phyloP scores from a whole-genome alignment of 2,113 vertebrate species.

The Heliornis fulica region DNA sequence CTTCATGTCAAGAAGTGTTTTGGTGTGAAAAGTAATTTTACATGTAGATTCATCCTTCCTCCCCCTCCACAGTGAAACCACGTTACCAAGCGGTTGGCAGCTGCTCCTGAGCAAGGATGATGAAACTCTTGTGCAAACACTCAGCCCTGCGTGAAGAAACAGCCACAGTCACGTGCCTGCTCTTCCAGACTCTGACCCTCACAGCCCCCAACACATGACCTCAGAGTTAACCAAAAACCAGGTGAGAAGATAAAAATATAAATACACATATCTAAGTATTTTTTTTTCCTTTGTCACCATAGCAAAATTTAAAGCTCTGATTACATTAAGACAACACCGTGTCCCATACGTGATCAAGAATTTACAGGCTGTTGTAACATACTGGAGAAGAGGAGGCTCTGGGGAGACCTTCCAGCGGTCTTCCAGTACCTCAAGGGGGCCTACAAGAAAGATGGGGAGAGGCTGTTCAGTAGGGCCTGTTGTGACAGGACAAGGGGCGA shows the following conservation, averaged over 20 bases:
- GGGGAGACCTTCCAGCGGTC: too few species aligned
- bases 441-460: too few species aligned
- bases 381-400: too few species aligned
- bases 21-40: background rate
- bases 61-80: background rate
- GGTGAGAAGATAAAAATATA: too few species aligned
- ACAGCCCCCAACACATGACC: background rate
- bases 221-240: background rate
- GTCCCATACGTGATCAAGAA: background rate
- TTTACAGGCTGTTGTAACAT: too few species aligned
- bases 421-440: too few species aligned
- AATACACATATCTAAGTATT: too few species aligned
- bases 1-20: background rate
- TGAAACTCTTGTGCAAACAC: constrained; percentile 6
- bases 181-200: constrained; percentile 33
- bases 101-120: background rate
- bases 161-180: background rate
- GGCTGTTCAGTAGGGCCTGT: too few species aligned
- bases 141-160: accelerated
- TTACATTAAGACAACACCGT: background rate
- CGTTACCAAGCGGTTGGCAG: background rate
- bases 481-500: too few species aligned
- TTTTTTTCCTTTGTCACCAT: background rate
- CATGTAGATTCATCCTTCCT: background rate
- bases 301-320: background rate